A percentile compares a stretch with the other conserved stretches of the same genome.
Conservation (phyloP, 2,113 vertebrate species). For the Fregata magnificens region DNA sequence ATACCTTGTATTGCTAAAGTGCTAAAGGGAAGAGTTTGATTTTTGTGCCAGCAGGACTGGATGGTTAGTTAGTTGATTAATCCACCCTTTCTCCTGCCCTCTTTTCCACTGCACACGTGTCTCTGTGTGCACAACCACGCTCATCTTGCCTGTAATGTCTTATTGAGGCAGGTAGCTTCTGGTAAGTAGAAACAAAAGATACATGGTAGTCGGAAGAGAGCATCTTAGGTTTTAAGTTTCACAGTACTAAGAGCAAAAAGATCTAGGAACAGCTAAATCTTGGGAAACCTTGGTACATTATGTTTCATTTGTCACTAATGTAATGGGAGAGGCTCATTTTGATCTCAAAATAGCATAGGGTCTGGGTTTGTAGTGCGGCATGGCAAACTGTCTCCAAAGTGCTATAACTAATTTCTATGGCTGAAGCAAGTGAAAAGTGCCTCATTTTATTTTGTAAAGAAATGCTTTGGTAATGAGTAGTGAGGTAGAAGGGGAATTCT, state of each 20-base stretch:
- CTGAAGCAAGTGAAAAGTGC: conserved; percentile 27
- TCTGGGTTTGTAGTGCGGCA: neutral
- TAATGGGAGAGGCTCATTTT: neutral
- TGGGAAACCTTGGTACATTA: neutral
- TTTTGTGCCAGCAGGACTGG: neutral
- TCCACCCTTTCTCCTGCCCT: neutral
- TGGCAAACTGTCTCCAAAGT: neutral
- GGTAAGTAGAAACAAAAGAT: neutral
- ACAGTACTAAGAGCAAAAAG: neutral
- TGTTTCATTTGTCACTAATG: neutral
- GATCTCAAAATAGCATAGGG: neutral
- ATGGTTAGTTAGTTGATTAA: neutral
- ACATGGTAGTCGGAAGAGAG: neutral
- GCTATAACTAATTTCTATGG: conserved; percentile 28
- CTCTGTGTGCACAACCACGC: accelerated
- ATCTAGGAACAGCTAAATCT: neutral
- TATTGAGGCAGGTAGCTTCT: neutral
- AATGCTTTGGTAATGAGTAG: conserved; percentile 1
- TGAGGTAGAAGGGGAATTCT: conserved; percentile 40
- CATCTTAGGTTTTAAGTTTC: neutral
- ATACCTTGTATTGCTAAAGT: neutral
- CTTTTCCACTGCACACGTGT: neutral
- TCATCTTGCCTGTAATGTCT: neutral
- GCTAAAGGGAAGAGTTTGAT: neutral
- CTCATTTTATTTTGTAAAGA: conserved; percentile 53